Evolutionary conservation across 2,888 invertebrate genomes (phyloP), one percentile per base, ranked within the genome.

Genomic region (Alviniconcha strummeri): DNA sequence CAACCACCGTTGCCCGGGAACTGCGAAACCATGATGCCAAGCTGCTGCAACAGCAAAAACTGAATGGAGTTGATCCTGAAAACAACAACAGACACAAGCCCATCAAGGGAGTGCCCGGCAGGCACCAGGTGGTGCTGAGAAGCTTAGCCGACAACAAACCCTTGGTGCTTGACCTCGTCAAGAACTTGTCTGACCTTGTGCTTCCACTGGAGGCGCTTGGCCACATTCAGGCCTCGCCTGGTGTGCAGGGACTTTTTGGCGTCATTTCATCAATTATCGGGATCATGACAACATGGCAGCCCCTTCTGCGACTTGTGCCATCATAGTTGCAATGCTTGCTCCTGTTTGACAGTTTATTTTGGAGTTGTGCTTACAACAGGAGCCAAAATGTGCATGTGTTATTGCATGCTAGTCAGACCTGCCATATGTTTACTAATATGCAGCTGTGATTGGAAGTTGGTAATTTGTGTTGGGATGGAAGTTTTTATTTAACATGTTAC

Each of bases 161-260:
- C 4, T 85, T 98, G 13, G 95, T 96, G 84, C 95, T 97, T 87
- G 98, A 98, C 94, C 96, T 96, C 0, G 91, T 97, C 7, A 98
- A 97, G 93, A 98, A 98, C 94, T 94, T 95, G 11, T 97, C 97
- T 94, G 98, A 98, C 94, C 93, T 98, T 83, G 96, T 97, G 90
- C 96, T 98, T 91, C 98, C 98, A 0, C 94, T 98, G 86, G 96
- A 96, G 84, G 96, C 96, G 8, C 94, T 98, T 88, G 97, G 97
- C 0, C 96, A 96, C 91, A 95, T 96, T 0, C 96, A 96, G 89
- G 93, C 97, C 13, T 96, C 96, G 85, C 96, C 97, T 0, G 96
- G 96, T 85, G 95, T 96, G 54, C 95, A 97, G 83, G 98, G 98
- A 0, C 89, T 96, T 9, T 93, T 97, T 36, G 98, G 98, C 6